A percentile compares a stretch with the other conserved stretches of the same genome.
Conservation (phyloP, 2,888 invertebrate species). For the Bursaphelenchus okinawaensis region DNA sequence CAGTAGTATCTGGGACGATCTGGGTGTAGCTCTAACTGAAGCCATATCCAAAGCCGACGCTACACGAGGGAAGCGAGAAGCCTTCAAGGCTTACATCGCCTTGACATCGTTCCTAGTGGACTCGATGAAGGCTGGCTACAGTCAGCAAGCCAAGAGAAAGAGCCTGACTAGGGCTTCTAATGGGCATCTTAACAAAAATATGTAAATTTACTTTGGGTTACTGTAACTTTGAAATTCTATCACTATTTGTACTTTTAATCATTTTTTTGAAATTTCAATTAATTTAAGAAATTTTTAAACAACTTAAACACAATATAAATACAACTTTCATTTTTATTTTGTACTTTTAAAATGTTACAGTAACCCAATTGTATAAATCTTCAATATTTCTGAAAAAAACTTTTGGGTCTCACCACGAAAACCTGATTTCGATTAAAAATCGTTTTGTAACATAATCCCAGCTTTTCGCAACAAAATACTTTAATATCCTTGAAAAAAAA, state of each 20-base stretch:
- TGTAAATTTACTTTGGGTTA: too few relatives aligned
- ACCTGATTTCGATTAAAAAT: not conserved
- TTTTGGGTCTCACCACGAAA: not conserved
- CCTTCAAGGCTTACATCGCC: slow-evolving; percentile 51
- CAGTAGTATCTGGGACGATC: slow-evolving; percentile 48
- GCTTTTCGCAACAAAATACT: too few relatives aligned
- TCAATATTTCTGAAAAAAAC: not conserved
- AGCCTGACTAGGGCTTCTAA: slow-evolving; percentile 23
- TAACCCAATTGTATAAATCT: too few relatives aligned
- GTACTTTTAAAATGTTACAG: too few relatives aligned
- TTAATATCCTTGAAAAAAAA: too few relatives aligned
- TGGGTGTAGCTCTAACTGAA: slow-evolving; percentile 53
- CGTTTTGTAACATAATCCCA: not conserved
- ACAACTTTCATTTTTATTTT: too few relatives aligned
- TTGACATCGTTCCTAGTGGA: slow-evolving; percentile 49
- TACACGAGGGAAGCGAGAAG: slow-evolving; percentile 52
- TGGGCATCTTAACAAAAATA: slow-evolving; percentile 13
- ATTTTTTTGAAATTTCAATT: too few relatives aligned
- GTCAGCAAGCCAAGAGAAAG: slow-evolving; percentile 43
- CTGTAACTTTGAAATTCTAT: too few relatives aligned
- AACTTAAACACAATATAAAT: too few relatives aligned
- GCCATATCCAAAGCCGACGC: slow-evolving; percentile 48
- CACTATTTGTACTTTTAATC: too few relatives aligned
- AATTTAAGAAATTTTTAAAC: too few relatives aligned
- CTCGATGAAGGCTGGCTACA: slow-evolving; percentile 48